Conservation (phyloP, 2,888 invertebrate genomes). For the Barypeithes pellucidus region DNA sequence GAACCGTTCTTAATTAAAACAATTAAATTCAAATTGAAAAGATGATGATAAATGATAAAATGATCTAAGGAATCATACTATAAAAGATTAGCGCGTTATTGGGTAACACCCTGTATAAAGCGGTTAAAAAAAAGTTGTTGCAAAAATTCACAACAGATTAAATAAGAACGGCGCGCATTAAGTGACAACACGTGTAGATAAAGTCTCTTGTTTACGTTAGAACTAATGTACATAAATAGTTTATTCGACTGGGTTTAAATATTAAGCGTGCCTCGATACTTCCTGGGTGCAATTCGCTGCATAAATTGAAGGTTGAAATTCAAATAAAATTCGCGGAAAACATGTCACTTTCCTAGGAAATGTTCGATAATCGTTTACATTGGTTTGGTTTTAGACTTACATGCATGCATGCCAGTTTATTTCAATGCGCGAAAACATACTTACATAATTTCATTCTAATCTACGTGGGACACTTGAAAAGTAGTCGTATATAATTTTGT, state of each 20-base stretch:
- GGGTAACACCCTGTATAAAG: too few relatives aligned
- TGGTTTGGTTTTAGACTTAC: background rate
- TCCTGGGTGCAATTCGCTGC: background rate
- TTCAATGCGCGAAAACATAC: too few relatives aligned
- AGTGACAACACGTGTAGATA: conserved; percentile 5
- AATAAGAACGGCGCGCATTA: conserved; percentile 20
- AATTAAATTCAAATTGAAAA: too few relatives aligned
- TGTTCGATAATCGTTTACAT: background rate
- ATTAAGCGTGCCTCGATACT: conserved; percentile 1
- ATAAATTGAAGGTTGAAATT: conserved; percentile 5
- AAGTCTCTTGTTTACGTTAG: conserved; percentile 12
- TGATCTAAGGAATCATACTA: too few relatives aligned
- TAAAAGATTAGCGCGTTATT: too few relatives aligned
- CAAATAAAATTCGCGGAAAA: conserved; percentile 7
- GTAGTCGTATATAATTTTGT: too few relatives aligned
- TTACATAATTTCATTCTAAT: too few relatives aligned
- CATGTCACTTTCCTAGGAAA: background rate
- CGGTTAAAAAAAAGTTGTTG: conserved; percentile 8
- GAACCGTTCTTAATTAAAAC: too few relatives aligned
- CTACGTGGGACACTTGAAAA: too few relatives aligned
- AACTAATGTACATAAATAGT: background rate
- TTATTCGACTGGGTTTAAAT: background rate
- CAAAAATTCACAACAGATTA: conserved; percentile 19
- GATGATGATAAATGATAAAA: too few relatives aligned
- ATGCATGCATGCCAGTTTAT: too few relatives aligned